Evolutionary conservation across 2,797 vertebrate species (phyloP), one percentile per base, ranked within the genome.

Genomic region (Myripristis murdjan): DNA sequence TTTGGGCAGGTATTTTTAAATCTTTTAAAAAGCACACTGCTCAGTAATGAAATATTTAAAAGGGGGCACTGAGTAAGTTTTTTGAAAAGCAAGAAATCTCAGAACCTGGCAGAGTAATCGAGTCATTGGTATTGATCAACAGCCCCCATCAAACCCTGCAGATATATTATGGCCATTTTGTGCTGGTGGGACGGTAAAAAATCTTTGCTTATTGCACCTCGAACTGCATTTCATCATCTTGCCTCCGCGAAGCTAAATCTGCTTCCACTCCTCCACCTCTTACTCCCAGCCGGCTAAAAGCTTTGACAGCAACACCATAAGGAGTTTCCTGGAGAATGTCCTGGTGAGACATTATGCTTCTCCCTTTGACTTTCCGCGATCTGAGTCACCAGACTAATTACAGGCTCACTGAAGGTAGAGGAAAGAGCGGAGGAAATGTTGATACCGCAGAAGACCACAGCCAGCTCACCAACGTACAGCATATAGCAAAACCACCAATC

Each of bases 381-480:
- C 79, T 55, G 51, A 62, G 59, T 83, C 58, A 49, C 18, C 43
- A 33, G 55, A 59, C 64, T 80, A 84, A 85, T 88, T 81, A 82
- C 65, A 77, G 70, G 64, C 57, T 64, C 60, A 31, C 41, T 57
- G 75, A 75, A 28, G 52, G 26, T 49, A 57, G 41, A 66, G 47
- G 46, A 44, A 18, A 60, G 7, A 64, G n/a, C n/a, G 55, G 72
- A 54, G 64, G 16, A 53, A 51, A 64, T 54, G 57, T 37, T 48
- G 53, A 26, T 43, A 51, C 49, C 59, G n/a, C 43, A 57, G n/a
- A 67, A 72, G 41, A 52, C 48, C 37, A 46, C 24, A 33, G 48
- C 55, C 47, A 23, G 39, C 24, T 61, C 48, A 10, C 9, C n/a
- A n/a, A 60, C 46, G 22, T 46, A 56, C 31, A 49, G 37, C 41